Evolutionary conservation across 1,140 invertebrate species (phyloP), one percentile per base, ranked within the genome.

Genomic region (Leptinotarsa defecta): DNA sequence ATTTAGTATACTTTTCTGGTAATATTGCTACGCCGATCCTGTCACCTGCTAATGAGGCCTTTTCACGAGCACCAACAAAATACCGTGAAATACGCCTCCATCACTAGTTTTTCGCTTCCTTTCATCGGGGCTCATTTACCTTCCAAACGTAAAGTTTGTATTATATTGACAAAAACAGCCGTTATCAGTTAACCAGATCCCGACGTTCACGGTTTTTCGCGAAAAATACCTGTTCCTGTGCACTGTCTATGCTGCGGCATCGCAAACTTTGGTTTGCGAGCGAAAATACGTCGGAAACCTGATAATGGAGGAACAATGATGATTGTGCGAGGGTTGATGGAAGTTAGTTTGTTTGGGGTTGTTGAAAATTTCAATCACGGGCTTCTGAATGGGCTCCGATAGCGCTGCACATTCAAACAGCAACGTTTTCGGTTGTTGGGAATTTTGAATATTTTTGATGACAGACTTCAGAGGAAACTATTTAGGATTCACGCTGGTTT

Each of bases 261-360:
- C 52, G 52, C 52, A 57, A 19, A 57, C 17, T 57, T 57, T 15
- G 52, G 52, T 57, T 57, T 57, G 15, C 52, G 34, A 57, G 52
- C 52, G 52, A 19, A 57, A 57, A 2, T 4, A 17, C 52, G 34
- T 17, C 15, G 15, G 52, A 19, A 57, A 57, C n/a, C 15, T 57
- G 52, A 57, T 57, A 57, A 57, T 57, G 52, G 52, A 57, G n/a
- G 52, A 57, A 57, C 52, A 57, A 57, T 57, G 52, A 57, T 57
- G 52, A 57, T 57, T 57, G 52, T 57, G 15, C 6, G 52, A 19
- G 52, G 15, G 15, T 57, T 19, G 52, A 57, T 57, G n/a, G 52
- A 15, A 57, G 52, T 57, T 57, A 57, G 52, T 57, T 57, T 57
- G 52, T 57, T 57, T 19, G n/a, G 52, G 52, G n/a, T 17, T 19